A percentile compares a stretch with the other conserved stretches of the same genome.
Conservation (phyloP, 2,113 vertebrate species). For the Natator depressus region DNA sequence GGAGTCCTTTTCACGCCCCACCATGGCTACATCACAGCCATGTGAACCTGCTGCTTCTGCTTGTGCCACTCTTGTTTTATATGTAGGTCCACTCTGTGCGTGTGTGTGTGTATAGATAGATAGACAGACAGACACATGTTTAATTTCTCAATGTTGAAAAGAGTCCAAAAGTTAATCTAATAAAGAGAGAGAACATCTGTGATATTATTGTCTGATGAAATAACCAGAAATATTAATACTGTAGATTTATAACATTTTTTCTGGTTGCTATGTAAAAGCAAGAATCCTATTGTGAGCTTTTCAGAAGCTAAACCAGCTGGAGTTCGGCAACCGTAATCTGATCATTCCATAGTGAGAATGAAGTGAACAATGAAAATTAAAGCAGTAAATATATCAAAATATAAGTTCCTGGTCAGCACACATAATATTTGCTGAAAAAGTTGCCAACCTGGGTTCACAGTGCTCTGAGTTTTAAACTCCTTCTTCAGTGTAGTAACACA, state of each 20-base stretch:
- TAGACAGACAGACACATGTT: background rate
- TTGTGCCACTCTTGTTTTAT: background rate
- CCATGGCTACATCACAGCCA: background rate
- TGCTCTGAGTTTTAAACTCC: background rate
- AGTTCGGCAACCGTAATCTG: background rate
- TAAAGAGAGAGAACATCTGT: background rate
- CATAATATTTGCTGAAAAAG: background rate
- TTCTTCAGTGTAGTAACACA: background rate
- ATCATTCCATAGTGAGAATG: background rate
- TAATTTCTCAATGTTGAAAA: background rate
- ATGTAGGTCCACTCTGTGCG: background rate
- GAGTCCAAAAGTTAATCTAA: background rate
- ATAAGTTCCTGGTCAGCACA: background rate
- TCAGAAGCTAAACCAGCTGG: background rate
- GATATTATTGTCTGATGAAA: background rate
- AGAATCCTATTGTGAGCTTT: background rate
- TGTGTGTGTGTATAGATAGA: background rate
- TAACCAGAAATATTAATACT: background rate
- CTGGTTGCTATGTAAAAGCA: accelerated
- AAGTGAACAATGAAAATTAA: background rate
- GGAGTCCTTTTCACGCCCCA: background rate
- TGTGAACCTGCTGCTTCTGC: background rate
- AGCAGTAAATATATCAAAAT: accelerated
- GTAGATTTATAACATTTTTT: background rate
- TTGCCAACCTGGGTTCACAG: background rate